These are phyloP conservation scores for Pseudomyrmex cubaensis DNA, from an alignment of 1,140 invertebrate species.

Conservation along the genomic window DNA sequence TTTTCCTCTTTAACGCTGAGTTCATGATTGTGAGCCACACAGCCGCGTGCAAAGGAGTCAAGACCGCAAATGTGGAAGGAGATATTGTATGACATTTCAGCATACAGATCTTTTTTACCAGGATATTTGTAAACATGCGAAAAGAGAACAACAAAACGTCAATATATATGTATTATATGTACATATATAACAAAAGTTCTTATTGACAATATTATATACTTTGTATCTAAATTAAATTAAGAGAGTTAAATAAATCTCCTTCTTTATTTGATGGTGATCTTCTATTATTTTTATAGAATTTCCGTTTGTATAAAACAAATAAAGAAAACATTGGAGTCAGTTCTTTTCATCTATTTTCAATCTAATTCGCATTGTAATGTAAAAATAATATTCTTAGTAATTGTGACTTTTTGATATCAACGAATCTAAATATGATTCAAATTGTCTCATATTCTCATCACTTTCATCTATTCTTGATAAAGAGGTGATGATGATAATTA, in stretches of 20 bases:
- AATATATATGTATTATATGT: too few relatives aligned
- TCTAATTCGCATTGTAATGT: neutral
- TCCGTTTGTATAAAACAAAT: too few relatives aligned
- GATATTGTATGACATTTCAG: neutral
- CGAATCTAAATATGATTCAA: neutral
- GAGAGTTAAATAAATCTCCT: too few relatives aligned
- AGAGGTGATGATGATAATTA: slow-evolving; percentile 52
- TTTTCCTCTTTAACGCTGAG: slow-evolving; percentile 43
- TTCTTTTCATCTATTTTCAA: neutral
- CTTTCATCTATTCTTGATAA: neutral
- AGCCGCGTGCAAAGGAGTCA: slow-evolving; percentile 66
- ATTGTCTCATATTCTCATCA: neutral
- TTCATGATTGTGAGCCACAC: slow-evolving; percentile 66
- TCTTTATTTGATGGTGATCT: too few relatives aligned
- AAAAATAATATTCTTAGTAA: neutral
- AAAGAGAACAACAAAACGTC: too few relatives aligned
- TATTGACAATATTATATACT: too few relatives aligned
- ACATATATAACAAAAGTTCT: neutral
- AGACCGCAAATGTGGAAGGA: slow-evolving; percentile 30
- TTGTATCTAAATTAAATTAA: too few relatives aligned
- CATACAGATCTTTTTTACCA: neutral
- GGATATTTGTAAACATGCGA: neutral
- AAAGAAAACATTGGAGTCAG: too few relatives aligned
- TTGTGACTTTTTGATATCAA: neutral
- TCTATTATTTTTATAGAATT: too few relatives aligned